A percentile compares a stretch with the other conserved stretches of the same genome.
Conservation (phyloP, 2,113 vertebrate species). For the Pangasianodon gigas region DNA sequence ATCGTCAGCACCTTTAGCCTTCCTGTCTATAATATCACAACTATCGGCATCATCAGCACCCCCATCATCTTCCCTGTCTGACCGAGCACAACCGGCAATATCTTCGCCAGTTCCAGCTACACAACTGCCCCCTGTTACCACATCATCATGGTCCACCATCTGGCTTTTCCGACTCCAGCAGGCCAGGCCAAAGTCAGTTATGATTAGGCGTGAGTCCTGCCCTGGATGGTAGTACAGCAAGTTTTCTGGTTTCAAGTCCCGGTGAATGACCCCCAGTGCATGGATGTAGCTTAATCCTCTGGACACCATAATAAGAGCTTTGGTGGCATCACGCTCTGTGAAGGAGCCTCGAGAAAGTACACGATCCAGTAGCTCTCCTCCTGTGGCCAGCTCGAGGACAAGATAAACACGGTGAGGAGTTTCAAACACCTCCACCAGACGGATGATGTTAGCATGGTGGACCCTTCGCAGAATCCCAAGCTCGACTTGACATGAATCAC, state of each 20-base stretch:
- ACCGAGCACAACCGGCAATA: conserved; percentile 5
- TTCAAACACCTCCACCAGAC: conserved; percentile 70
- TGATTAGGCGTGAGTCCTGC: conserved; percentile 64
- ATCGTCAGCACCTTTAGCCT: conserved; percentile 9
- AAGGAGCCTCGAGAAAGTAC: conserved; percentile 66
- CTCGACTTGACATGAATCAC: conserved; percentile 64
- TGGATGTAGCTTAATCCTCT: conserved; percentile 67
- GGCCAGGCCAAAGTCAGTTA: conserved; percentile 69
- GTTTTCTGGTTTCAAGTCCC: conserved; percentile 71
- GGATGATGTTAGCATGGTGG: conserved; percentile 65
- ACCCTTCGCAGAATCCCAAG: conserved; percentile 65
- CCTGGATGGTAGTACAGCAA: conserved; percentile 70
- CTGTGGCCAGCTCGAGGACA: conserved; percentile 68
- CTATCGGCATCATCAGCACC: conserved; percentile 11
- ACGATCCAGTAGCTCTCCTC: conserved; percentile 68
- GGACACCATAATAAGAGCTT: conserved; percentile 64
- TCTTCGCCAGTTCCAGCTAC: not conserved
- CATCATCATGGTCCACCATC: not conserved
- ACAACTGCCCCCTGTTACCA: conserved; percentile 4
- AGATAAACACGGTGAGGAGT: conserved; percentile 62
- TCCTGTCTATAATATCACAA: conserved; percentile 31
- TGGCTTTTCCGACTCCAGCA: conserved; percentile 50
- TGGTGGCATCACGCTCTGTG: conserved; percentile 66
- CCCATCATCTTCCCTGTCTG: conserved; percentile 12
- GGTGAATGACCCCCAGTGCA: conserved; percentile 64